Conservation (phyloP, 2,113 vertebrate genomes). For the Camelus bactrianus region DNA sequence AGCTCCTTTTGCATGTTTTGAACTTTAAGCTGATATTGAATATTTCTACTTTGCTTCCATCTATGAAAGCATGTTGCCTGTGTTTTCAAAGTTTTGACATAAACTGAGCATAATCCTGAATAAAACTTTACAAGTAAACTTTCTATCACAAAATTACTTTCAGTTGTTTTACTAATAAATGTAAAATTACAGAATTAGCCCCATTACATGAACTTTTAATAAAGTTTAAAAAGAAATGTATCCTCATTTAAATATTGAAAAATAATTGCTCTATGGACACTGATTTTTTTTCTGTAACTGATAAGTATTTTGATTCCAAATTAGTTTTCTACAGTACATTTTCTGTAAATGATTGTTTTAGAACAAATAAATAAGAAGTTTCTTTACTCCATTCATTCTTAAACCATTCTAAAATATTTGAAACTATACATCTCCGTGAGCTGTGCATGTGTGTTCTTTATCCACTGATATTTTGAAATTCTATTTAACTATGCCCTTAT, state of each 20-base stretch:
- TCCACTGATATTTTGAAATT: slow-evolving; percentile 8
- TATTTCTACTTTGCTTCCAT: background rate
- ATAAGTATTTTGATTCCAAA: slow-evolving; percentile 3
- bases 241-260: slow-evolving; percentile 25
- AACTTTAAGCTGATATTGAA: background rate
- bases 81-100: background rate
- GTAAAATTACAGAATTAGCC: background rate
- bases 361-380: background rate
- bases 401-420: background rate
- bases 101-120: background rate
- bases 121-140: slow-evolving; percentile 24
- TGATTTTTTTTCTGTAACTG: slow-evolving; percentile 18
- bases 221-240: slow-evolving; percentile 44
- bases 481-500: background rate
- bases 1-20: background rate
- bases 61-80: background rate
- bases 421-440: background rate
- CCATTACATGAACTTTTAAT: slow-evolving; percentile 6
- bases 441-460: background rate
- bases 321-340: background rate
- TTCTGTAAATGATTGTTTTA: background rate
- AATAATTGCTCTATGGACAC: background rate
- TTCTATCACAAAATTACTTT: slow-evolving; percentile 1
- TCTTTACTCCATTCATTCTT: background rate
- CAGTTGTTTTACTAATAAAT: slow-evolving; percentile 1